These are phyloP conservation scores for Aspidapion aeneum DNA, from an alignment of 2,888 invertebrate genomes.

Conservation along the genomic window DNA sequence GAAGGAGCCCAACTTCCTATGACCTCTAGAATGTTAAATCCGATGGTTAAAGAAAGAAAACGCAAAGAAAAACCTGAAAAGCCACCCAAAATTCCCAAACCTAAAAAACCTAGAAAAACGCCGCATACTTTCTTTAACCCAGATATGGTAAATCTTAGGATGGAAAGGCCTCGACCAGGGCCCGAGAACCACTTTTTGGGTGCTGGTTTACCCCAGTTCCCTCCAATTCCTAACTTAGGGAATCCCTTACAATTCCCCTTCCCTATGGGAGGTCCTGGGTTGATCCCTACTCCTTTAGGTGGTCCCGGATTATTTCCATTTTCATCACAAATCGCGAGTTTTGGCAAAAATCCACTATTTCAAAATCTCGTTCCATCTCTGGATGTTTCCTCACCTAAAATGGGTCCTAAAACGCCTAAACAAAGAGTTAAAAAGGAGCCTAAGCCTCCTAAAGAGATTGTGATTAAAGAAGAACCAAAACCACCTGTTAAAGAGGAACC, in stretches of 20 bases:
- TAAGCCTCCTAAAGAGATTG: background rate
- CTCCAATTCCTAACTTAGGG: slow-evolving; percentile 21
- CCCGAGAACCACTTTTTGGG: slow-evolving; percentile 30
- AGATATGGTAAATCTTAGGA: slow-evolving; percentile 35
- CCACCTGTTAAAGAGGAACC: slow-evolving; percentile 24
- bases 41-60: slow-evolving; percentile 56
- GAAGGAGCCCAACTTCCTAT: slow-evolving; percentile 55
- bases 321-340: slow-evolving; percentile 48
- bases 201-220: slow-evolving; percentile 25
- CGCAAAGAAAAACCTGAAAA: slow-evolving; percentile 50
- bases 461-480: slow-evolving; percentile 6
- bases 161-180: slow-evolving; percentile 46
- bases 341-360: slow-evolving; percentile 57
- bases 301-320: slow-evolving; percentile 42
- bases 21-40: slow-evolving; percentile 57
- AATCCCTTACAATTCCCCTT: slow-evolving; percentile 52
- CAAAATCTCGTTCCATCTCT: slow-evolving; percentile 55
- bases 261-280: slow-evolving; percentile 45
- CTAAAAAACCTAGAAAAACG: slow-evolving; percentile 31
- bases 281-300: slow-evolving; percentile 29
- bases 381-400: slow-evolving; percentile 39
- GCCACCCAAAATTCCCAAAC: slow-evolving; percentile 30
- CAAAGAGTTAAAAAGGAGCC: slow-evolving; percentile 8
- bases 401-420: slow-evolving; percentile 26
- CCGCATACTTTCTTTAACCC: slow-evolving; percentile 31